These are phyloP conservation scores for Danio tinwini DNA, from an alignment of 2,797 vertebrate genomes.

Conservation along the genomic window DNA sequence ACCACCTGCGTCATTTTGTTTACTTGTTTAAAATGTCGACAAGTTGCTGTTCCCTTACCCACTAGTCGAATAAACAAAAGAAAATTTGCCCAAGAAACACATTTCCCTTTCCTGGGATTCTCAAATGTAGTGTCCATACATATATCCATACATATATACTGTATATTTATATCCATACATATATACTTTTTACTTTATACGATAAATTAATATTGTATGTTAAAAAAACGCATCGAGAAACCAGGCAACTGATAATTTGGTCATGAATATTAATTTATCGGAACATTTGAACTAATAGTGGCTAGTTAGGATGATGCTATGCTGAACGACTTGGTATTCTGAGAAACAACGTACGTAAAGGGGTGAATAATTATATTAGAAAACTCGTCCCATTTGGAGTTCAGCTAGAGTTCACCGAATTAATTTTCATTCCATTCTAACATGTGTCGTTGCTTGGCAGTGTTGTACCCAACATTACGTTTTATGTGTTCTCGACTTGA, in stretches of 20 bases:
- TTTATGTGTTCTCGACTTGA: constrained; percentile 37
- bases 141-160: background rate
- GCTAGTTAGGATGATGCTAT: constrained; percentile 36
- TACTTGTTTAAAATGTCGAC: constrained; percentile 41
- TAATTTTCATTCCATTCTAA: constrained; percentile 68
- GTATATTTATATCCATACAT: background rate
- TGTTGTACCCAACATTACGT: constrained; percentile 51
- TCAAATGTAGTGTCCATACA: background rate
- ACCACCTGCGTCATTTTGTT: constrained; percentile 44
- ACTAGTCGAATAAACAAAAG: constrained; percentile 34
- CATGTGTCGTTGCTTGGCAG: constrained; percentile 63
- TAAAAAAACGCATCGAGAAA: constrained; percentile 8
- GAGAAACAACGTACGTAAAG: constrained; percentile 65
- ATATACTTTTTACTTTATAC: too few relatives aligned
- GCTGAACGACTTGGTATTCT: constrained; percentile 50
- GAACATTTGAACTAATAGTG: constrained; percentile 50
- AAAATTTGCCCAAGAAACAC: constrained; percentile 9
- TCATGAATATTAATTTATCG: constrained; percentile 61
- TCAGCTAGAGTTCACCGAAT: constrained; percentile 77
- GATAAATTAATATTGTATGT: constrained; percentile 1
- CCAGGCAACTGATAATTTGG: constrained; percentile 57
- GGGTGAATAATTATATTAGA: constrained; percentile 71
- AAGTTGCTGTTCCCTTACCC: constrained; percentile 15
- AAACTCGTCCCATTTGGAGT: constrained; percentile 68
- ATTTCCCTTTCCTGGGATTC: constrained; percentile 25